Percentiles rank a stretch among this genome's conserved stretches.
Conservation (phyloP, 2,113 vertebrate genomes). For the Plotosus lineatus region DNA sequence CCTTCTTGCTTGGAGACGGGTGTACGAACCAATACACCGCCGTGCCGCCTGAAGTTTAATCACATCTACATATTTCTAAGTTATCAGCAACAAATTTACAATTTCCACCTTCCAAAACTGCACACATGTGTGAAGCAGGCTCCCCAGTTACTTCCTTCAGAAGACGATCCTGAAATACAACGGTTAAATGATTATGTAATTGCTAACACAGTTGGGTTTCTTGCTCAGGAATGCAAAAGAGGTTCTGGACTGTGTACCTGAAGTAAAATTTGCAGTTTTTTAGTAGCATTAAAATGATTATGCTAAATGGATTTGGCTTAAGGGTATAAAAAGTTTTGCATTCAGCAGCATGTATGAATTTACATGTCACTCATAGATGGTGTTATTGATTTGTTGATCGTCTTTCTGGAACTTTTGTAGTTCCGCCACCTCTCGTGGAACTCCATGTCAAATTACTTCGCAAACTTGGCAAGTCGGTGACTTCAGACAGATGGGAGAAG, state of each 20-base stretch:
- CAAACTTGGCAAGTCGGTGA: constrained; percentile 94
- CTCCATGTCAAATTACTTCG: constrained; percentile 97
- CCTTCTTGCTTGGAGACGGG: too few species aligned
- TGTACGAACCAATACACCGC: too few species aligned
- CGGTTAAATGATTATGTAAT: neutral
- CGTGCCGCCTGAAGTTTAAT: too few species aligned
- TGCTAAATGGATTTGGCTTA: neutral
- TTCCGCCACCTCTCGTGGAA: constrained; percentile 93
- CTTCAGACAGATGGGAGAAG: constrained; percentile 96
- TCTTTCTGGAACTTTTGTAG: constrained; percentile 65
- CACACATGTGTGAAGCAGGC: neutral
- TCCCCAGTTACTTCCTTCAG: neutral
- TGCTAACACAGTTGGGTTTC: neutral
- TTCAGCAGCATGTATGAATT: neutral
- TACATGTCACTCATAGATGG: neutral
- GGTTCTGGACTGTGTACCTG: neutral
- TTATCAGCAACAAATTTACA: neutral
- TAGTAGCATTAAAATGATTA: neutral
- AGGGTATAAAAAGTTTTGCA: neutral
- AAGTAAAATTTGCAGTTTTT: neutral
- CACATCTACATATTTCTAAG: neutral
- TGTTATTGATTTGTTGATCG: neutral
- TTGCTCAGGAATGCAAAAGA: neutral
- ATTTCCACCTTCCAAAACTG: neutral
- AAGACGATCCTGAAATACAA: neutral